Percentiles rank a stretch among this genome's conserved stretches.
Evolutionary conservation across 2,888 invertebrate genomes (phyloP).

Genomic region (Amphimallon solstitiale): DNA sequence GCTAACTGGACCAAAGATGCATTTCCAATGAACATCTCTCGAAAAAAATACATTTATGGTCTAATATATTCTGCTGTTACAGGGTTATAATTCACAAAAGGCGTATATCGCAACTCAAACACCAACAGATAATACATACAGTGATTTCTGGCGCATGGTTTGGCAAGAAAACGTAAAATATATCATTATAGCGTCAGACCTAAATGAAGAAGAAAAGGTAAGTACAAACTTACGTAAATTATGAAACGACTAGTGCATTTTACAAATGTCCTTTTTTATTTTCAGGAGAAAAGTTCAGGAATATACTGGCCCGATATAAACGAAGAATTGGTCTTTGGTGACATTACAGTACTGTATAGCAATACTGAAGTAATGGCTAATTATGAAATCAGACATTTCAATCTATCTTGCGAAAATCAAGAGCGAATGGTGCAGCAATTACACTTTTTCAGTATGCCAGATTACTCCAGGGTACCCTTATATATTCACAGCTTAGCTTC

Average conservation of each 20-base stretch:
- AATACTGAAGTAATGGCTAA: conserved; percentile 57
- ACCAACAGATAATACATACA: conserved; percentile 51
- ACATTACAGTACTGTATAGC: conserved; percentile 55
- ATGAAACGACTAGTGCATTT: too few species aligned
- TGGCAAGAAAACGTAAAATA: conserved; percentile 41
- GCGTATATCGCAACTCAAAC: conserved; percentile 57
- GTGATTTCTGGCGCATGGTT: conserved; percentile 57
- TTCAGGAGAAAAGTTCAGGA: conserved; percentile 64
- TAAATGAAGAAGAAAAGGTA: conserved; percentile 35
- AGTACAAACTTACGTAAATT: too few species aligned
- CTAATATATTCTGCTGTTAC: conserved; percentile 37
- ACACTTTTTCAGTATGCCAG: conserved; percentile 67
- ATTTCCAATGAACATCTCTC: too few species aligned
- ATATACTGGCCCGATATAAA: conserved; percentile 66
- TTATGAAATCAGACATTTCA: conserved; percentile 58
- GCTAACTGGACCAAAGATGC: too few species aligned
- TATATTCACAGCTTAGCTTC: conserved; percentile 47
- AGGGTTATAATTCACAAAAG: conserved; percentile 53
- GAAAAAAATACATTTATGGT: too few species aligned
- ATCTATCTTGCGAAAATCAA: conserved; percentile 49
- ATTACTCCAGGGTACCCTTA: conserved; percentile 63
- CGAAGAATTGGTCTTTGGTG: conserved; percentile 57
- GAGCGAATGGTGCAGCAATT: conserved; percentile 58
- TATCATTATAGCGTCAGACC: conserved; percentile 37
- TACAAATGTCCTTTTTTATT: neutral